These are phyloP conservation scores for Meta bourneti DNA, from an alignment of 2,888 invertebrate genomes.

Conservation along the genomic window DNA sequence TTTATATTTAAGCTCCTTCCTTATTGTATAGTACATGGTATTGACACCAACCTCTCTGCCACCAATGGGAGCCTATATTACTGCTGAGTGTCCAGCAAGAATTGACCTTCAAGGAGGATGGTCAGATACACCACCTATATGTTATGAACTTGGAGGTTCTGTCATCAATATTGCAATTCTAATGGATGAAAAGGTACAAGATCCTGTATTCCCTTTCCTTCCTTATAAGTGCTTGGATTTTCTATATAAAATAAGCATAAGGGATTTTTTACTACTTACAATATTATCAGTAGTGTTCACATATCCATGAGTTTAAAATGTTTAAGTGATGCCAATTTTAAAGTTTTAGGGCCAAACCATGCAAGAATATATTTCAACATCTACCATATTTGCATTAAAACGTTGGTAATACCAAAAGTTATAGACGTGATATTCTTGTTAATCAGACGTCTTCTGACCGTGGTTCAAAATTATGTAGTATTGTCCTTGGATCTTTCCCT, in stretches of 20 bases:
- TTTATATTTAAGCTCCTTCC: background rate
- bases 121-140: constrained; percentile 84
- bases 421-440: no score
- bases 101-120: constrained; percentile 83
- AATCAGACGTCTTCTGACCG: no score
- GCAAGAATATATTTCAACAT: background rate
- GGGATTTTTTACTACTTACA: no score
- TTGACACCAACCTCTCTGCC: constrained; percentile 78
- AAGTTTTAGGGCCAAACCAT: no score
- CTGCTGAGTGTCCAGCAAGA: constrained; percentile 82
- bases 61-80: constrained; percentile 80
- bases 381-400: background rate
- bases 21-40: constrained; percentile 77
- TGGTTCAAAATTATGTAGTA: no score
- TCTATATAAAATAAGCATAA: background rate
- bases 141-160: constrained; percentile 83
- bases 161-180: constrained; percentile 82
- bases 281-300: background rate
- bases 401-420: no score
- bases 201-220: background rate
- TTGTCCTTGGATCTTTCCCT: no score
- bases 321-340: no score
- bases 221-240: background rate
- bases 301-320: background rate
- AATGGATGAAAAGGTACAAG: constrained; percentile 81